Evolutionary conservation across 2,888 invertebrate species (phyloP).

Genomic region (Chrysotoxum bicinctum): DNA sequence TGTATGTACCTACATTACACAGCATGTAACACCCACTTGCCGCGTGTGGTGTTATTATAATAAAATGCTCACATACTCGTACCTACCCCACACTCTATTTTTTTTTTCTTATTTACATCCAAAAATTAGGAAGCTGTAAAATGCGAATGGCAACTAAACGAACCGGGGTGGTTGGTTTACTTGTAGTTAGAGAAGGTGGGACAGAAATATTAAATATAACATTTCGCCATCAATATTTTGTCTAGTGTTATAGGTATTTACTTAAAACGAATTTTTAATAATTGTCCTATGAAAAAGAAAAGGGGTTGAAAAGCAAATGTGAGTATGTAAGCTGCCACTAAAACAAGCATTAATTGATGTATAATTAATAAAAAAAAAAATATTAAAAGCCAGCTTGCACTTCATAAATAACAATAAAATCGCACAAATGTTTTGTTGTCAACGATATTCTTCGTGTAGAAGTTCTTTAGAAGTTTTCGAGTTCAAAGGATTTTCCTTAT

Average conservation of each 20-base stretch:
- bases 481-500: too few species aligned
- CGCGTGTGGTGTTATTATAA: constrained; percentile 59
- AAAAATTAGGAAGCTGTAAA: constrained; percentile 70
- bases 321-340: background rate
- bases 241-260: background rate
- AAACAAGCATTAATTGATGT: background rate
- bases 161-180: background rate
- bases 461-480: too few species aligned
- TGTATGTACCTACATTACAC: constrained; percentile 12
- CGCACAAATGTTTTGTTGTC: too few species aligned
- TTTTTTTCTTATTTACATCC: constrained; percentile 57
- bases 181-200: background rate
- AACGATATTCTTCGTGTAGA: too few species aligned
- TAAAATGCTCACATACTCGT: constrained; percentile 63
- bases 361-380: background rate
- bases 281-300: background rate
- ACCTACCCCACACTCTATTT: background rate
- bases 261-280: background rate
- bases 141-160: constrained; percentile 9
- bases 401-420: background rate
- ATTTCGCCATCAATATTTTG: background rate
- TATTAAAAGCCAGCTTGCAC: background rate
- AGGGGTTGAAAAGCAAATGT: background rate
- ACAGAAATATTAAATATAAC: background rate
- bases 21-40: constrained; percentile 44